Evolutionary conservation across 2,113 vertebrate species (phyloP).

Genomic region (Etia nguti): DNA sequence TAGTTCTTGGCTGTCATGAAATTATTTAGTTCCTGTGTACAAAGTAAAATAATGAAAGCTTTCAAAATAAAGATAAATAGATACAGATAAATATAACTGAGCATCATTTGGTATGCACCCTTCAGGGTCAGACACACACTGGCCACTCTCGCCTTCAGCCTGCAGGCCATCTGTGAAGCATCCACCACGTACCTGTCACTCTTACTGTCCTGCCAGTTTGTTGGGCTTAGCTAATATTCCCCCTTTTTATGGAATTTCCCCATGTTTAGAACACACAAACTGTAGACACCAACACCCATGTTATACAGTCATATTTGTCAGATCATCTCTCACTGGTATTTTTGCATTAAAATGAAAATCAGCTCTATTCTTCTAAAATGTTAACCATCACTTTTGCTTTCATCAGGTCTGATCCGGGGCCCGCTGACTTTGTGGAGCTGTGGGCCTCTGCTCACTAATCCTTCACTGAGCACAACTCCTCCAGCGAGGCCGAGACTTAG

Average conservation of each 20-base stretch:
- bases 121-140: background rate
- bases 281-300: background rate
- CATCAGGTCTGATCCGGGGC: background rate
- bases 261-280: background rate
- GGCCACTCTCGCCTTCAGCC: background rate
- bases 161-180: background rate
- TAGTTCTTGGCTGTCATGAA: too few relatives aligned
- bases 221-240: background rate
- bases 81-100: too few relatives aligned
- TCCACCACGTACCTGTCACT: background rate
- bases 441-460: background rate
- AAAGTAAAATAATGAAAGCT: too few relatives aligned
- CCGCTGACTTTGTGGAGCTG: background rate
- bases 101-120: background rate
- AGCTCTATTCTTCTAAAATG: fast-evolving
- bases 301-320: too few relatives aligned
- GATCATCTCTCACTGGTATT: background rate
- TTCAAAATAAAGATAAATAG: too few relatives aligned
- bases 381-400: background rate
- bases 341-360: background rate
- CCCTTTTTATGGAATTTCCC: background rate
- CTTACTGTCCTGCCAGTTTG: background rate
- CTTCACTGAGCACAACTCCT: background rate
- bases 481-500: background rate
- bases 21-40: too few relatives aligned